Conservation (phyloP, 1,140 invertebrate genomes). For the Bombus sylvicola region DNA sequence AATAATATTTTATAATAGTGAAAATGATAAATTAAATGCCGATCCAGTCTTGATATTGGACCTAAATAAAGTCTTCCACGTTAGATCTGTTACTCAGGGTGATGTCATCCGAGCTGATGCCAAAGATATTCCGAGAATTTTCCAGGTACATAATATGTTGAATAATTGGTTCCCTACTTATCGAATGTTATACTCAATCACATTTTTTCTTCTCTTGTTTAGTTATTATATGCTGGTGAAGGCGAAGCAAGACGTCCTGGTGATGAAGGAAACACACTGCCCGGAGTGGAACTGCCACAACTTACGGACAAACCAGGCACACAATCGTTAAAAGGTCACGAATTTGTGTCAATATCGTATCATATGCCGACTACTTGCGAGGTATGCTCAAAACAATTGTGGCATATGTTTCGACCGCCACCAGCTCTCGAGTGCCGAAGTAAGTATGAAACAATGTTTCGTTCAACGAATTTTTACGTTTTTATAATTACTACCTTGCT, state of each 20-base stretch:
- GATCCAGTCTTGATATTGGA: conserved; percentile 97
- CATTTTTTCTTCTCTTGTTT: background rate
- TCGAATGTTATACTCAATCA: background rate
- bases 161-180: background rate
- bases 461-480: background rate
- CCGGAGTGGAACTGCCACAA: conserved; percentile 78
- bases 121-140: conserved; percentile 99
- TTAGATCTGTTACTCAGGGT: conserved; percentile 98
- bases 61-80: conserved; percentile 99
- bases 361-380: conserved; percentile 99
- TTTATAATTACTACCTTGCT: background rate
- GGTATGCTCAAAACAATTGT: conserved; percentile 97
- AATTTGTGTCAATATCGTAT: conserved; percentile 97
- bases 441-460: conserved; percentile 82
- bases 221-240: conserved; percentile 96
- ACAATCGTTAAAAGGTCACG: conserved; percentile 96
- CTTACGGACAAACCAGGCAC: conserved; percentile 89
- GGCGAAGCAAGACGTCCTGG: conserved; percentile 94
- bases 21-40: conserved; percentile 96
- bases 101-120: conserved; percentile 99
- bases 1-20: conserved; percentile 98
- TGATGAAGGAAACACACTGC: conserved; percentile 84
- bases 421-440: conserved; percentile 97
- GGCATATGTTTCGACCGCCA: conserved; percentile 98
- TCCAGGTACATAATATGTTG: conserved; percentile 87